Conservation (phyloP, 92 coral and sea anemone species). For the Paragorgia papillata region DNA sequence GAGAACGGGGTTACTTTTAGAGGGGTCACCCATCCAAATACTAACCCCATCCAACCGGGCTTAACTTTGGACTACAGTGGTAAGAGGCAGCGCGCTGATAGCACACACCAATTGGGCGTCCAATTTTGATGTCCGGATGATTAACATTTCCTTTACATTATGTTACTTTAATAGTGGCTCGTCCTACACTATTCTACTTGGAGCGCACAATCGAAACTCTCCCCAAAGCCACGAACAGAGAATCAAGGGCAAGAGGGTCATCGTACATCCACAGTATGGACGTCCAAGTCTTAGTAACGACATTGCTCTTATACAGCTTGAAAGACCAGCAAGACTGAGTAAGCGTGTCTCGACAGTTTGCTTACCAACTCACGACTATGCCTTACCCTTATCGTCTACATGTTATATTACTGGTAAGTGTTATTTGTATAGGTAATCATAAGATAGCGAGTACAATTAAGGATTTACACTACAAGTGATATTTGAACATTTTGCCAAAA, state of each 20-base stretch:
- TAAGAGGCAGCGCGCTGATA: too few species aligned
- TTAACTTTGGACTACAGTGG: too few species aligned
- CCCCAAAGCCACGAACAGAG: conserved; percentile 48
- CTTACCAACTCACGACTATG: conserved; percentile 41
- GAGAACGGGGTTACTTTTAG: too few species aligned
- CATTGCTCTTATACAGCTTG: conserved; percentile 50
- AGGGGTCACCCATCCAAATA: too few species aligned
- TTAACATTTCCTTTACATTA: too few species aligned
- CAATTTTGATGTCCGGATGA: too few species aligned
- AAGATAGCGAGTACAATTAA: too few species aligned
- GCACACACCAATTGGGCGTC: too few species aligned
- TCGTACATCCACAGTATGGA: conserved; percentile 39
- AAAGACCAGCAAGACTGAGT: conserved; percentile 52
- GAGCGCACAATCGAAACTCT: conserved; percentile 46
- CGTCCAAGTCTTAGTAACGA: conserved; percentile 33
- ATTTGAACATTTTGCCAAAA: too few species aligned
- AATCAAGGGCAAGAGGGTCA: conserved; percentile 36
- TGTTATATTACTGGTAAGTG: conserved; percentile 28
- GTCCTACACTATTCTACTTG: conserved; percentile 44
- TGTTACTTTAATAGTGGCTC: conserved; percentile 17
- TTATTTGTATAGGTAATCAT: not conserved
- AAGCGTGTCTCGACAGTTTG: conserved; percentile 51
- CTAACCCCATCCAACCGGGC: too few species aligned
- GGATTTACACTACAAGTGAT: too few species aligned
- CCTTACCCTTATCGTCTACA: not conserved